Evolutionary conservation across 2,797 vertebrate genomes (phyloP), one percentile per base, ranked within the genome.

Genomic region (Sebastes trivittatus): DNA sequence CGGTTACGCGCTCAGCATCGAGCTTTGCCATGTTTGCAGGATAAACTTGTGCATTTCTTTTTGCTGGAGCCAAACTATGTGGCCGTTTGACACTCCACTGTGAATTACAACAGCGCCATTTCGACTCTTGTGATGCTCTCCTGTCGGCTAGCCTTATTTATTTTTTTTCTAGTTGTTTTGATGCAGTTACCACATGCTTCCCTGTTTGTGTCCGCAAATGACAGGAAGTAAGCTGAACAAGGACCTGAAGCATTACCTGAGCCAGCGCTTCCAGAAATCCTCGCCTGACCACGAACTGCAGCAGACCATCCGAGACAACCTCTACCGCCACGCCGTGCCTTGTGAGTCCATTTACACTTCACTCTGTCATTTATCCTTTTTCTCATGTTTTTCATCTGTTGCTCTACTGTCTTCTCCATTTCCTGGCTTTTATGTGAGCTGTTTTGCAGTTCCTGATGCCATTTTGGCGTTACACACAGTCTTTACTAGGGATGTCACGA

Each of bases 261-360:
- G 96, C 95, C 98, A 97, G 92, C 96, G 98, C 84, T 99, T 99
- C 93, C 98, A 98, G 95, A 99, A 99, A 86, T 97, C 97, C 1
- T 99, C 98, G 0, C 95, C 97, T 0, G 98, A 99, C 85, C 97
- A 99, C 58, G 97, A 98, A 29, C 94, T 99, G 81, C 98, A 99
- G 93, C 98, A 99, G 94, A 98, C 96, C 86, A 99, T 99, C 85
- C 91, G 98, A 83, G 97, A 98, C 85, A 99, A 99, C 96, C 98
- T 99, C 52, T 99, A 99, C 85, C 98, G 97, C 92, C 97, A 99
- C 80, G 98, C 98, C 76, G 98, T 99, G 98, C 98, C 98, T 97
- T 99, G 98, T 99, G 93, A 98, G 98, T 98, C 91, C 61, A 52
- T n/a, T 20, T 7, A 4, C 62, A 18, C 10, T 10, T n/a, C 8